phyloP scores from a whole-genome alignment of 2,888 invertebrate genomes.

The Euzetes globulus region DNA sequence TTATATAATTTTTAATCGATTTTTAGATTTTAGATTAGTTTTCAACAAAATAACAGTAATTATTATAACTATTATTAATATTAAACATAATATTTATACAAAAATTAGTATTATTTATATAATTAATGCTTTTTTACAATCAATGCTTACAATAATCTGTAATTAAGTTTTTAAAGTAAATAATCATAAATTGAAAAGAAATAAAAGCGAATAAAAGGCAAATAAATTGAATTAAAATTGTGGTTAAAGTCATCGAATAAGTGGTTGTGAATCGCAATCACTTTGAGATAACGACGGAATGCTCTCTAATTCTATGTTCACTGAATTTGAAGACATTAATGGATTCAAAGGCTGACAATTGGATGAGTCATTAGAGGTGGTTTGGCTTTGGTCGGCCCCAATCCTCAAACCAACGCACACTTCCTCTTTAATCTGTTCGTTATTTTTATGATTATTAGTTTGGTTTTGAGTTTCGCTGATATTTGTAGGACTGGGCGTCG shows the following conservation, averaged over 20 bases:
- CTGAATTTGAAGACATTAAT: background rate
- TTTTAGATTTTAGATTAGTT: background rate
- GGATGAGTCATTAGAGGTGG: background rate
- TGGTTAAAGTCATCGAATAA: constrained; percentile 27
- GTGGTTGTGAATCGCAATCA: constrained; percentile 38
- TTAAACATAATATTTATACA: constrained; percentile 5
- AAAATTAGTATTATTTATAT: background rate
- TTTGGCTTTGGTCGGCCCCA: background rate
- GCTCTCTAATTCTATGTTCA: constrained; percentile 36
- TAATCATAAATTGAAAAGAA: background rate
- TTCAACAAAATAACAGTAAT: constrained; percentile 15
- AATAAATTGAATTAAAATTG: background rate
- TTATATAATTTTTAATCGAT: background rate
- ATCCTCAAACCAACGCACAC: background rate
- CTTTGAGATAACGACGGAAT: constrained; percentile 33
- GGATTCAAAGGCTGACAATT: constrained; percentile 6
- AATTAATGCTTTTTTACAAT: constrained; percentile 3
- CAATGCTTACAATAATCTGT: background rate
- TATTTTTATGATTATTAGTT: background rate
- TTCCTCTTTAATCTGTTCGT: constrained; percentile 12
- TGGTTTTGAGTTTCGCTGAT: background rate
- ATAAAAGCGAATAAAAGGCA: background rate
- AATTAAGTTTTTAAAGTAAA: background rate
- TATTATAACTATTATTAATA: background rate
- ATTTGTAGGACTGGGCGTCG: background rate